A percentile compares a stretch with the other conserved stretches of the same genome.
These are phyloP conservation scores for Poecile montanus DNA, from an alignment of 2,797 vertebrate genomes.

Conservation along the genomic window DNA sequence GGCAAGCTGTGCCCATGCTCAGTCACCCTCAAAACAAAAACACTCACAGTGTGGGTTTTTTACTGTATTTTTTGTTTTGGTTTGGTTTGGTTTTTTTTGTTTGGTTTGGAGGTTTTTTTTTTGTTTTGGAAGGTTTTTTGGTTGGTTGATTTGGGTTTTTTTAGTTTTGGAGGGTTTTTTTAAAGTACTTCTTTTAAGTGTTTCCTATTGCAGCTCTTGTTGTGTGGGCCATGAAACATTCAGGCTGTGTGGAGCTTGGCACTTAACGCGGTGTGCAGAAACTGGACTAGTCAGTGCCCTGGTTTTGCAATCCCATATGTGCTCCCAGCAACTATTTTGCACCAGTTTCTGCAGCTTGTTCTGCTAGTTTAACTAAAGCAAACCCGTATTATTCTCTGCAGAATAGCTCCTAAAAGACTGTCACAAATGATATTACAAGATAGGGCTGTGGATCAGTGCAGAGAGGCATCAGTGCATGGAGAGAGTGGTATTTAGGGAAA, in stretches of 20 bases:
- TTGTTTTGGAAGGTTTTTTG: too few species aligned
- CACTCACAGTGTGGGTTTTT: background rate
- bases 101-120: background rate
- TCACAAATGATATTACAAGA: slow-evolving; percentile 2
- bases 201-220: background rate
- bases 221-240: background rate
- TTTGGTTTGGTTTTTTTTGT: too few species aligned
- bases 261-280: background rate
- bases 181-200: background rate
- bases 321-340: background rate
- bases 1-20: background rate
- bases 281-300: background rate
- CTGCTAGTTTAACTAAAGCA: background rate
- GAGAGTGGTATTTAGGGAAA: slow-evolving; percentile 52
- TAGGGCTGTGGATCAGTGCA: background rate
- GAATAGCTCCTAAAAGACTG: slow-evolving; percentile 19
- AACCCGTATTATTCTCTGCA: background rate
- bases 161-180: background rate
- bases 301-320: background rate
- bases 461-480: slow-evolving; percentile 4
- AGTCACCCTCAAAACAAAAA: background rate
- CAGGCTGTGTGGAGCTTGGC: background rate
- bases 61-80: background rate
- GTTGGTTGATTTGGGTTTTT: background rate
- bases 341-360: background rate